These are phyloP conservation scores for Actinia equina DNA, from an alignment of 64 coral and sea anemone genomes.

Conservation along the genomic window DNA sequence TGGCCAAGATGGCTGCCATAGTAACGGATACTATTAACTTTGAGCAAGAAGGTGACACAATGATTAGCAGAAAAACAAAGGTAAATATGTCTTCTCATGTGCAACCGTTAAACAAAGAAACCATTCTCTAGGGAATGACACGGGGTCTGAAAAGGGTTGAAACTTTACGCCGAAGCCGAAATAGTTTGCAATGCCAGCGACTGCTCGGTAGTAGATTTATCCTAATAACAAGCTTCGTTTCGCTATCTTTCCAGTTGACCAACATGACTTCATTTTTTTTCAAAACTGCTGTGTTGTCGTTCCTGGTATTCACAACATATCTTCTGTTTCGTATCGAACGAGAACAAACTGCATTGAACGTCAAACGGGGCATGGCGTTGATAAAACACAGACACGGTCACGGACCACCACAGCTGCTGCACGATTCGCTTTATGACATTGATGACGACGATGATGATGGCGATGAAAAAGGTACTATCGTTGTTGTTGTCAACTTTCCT, in stretches of 20 bases:
- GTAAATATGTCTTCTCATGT: too few species aligned
- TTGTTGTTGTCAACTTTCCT: too few species aligned
- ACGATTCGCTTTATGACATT: neutral
- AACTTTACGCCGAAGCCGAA: too few species aligned
- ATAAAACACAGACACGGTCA: neutral
- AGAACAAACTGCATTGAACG: neutral
- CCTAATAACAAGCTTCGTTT: neutral
- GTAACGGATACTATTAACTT: neutral
- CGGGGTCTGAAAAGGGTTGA: too few species aligned
- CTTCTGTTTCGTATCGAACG: conserved; percentile 12
- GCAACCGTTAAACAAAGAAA: too few species aligned
- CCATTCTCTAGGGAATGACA: too few species aligned
- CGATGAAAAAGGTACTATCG: neutral
- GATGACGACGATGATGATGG: neutral
- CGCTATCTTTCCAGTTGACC: neutral
- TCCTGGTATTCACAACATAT: neutral
- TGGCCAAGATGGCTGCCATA: neutral
- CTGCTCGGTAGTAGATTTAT: too few species aligned
- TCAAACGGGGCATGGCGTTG: neutral
- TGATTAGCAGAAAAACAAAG: neutral
- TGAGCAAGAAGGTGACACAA: neutral
- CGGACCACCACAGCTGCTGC: neutral
- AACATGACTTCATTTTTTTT: neutral
- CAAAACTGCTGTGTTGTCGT: neutral
- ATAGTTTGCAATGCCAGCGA: too few species aligned